phyloP scores from a whole-genome alignment of 2,113 vertebrate genomes.

The Fregetta grallaria region DNA sequence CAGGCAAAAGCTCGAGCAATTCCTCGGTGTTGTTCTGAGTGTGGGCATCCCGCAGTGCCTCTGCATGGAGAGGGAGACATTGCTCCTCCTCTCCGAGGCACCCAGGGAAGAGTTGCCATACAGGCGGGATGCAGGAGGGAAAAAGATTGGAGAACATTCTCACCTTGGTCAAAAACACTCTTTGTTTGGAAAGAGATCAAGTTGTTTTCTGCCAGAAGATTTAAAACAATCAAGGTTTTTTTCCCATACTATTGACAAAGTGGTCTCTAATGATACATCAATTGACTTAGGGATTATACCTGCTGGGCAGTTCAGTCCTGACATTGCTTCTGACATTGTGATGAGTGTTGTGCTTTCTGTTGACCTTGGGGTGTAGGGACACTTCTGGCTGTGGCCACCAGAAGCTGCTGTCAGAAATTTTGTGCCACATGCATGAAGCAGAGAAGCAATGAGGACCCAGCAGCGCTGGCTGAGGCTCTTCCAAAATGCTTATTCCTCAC shows the following conservation, averaged over 20 bases:
- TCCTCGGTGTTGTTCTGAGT: background rate
- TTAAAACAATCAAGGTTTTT: background rate
- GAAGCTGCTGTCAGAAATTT: background rate
- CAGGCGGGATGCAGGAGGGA: background rate
- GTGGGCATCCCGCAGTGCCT: background rate
- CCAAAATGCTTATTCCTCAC: background rate
- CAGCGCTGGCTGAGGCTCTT: background rate
- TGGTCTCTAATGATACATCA: background rate
- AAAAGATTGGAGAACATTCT: background rate
- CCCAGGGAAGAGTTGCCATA: background rate
- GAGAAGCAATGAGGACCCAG: background rate
- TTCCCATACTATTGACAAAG: background rate
- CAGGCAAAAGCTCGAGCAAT: background rate
- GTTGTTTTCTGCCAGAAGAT: background rate
- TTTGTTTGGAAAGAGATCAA: background rate
- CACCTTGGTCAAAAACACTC: background rate
- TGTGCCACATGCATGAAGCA: fast-evolving
- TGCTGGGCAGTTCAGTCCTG: background rate
- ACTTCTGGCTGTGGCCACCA: background rate
- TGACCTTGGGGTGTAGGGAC: fast-evolving
- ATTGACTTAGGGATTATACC: background rate
- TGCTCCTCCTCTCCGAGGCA: background rate
- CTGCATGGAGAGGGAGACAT: fast-evolving
- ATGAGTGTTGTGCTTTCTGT: background rate
- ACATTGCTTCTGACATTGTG: background rate